These are phyloP conservation scores for Pseudolycoriella hygida DNA, from an alignment of 2,888 invertebrate species.

Conservation along the genomic window DNA sequence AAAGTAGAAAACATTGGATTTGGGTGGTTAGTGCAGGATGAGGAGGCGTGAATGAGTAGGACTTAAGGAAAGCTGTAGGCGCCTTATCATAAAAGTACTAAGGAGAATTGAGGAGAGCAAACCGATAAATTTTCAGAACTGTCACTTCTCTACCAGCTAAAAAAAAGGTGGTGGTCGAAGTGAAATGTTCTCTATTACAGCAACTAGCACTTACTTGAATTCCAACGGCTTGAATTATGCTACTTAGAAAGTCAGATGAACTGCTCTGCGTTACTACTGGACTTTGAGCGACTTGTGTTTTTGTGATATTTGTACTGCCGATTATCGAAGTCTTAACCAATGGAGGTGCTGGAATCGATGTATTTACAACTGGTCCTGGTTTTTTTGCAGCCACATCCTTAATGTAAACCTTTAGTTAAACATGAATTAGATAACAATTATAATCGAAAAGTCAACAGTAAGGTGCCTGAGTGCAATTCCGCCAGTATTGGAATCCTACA, in stretches of 20 bases:
- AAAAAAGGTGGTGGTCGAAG: too few species aligned
- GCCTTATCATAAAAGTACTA: too few species aligned
- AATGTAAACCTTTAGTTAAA: conserved; percentile 31
- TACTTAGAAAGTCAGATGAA: conserved; percentile 21
- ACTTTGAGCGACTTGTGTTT: conserved; percentile 7
- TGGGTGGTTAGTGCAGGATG: too few species aligned
- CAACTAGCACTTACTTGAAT: conserved; percentile 22
- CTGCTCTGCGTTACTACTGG: conserved; percentile 7
- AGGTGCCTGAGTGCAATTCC: too few species aligned
- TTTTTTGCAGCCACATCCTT: conserved; percentile 29
- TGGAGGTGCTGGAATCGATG: conserved; percentile 10
- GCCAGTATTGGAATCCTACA: too few species aligned
- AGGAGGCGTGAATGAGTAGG: too few species aligned
- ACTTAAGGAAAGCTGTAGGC: too few species aligned
- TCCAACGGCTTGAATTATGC: conserved; percentile 27
- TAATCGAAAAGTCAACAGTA: too few species aligned
- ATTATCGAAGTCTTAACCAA: conserved; percentile 5
- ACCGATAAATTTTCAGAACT: too few species aligned
- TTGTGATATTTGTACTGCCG: neutral
- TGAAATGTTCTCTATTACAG: neutral
- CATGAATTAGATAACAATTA: conserved; percentile 9
- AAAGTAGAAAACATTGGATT: too few species aligned
- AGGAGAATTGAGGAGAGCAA: too few species aligned
- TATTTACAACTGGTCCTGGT: conserved; percentile 14
- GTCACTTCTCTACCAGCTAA: too few species aligned